Evolutionary conservation across 1,140 invertebrate genomes (phyloP), one percentile per base, ranked within the genome.

Genomic region (Cryptotermes secundus): DNA sequence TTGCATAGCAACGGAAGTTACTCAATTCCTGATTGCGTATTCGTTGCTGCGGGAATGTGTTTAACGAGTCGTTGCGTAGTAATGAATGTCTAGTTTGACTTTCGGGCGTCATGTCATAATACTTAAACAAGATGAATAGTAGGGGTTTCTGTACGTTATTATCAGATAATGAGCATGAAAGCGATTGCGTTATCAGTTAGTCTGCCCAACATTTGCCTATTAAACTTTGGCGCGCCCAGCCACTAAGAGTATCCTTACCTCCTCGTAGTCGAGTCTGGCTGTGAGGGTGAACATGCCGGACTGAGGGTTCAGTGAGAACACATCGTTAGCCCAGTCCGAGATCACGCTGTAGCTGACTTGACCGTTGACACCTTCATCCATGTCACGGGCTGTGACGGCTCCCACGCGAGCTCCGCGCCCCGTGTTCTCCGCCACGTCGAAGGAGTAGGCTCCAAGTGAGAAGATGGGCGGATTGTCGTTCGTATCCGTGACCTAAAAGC

Each of bases 401-500:
- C 97, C 97, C 42, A 98, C 94, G 85, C 95, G 91, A 83, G 94
- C 94, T 35, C 96, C 96, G 16, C 96, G 91, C 35, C 92, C 91
- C 22, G 95, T 93, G 89, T 97, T 96, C 89, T 99, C 97, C 0
- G 94, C 92, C 31, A 99, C 94, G 88, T 97, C 96, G 88, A 97
- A 97, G 19, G 96, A 97, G 88, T 98, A 98, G 0, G 95, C 95
- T 81, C 90, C 92, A 86, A 96, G 95, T 82, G 94, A 91, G 90
- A 99, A 99, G n/a, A 93, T 90, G 1, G 98, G 98, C 3, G 96
- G 94, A 89, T 98, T 98, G 92, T 99, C 97, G 88, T 99, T 99
- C 10, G 96, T 96, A 88, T 99, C 97, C 0, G 93, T 95, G 45
- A 98, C 95, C 96, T 97, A 91, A 79, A 53, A 49, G 3, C 45